These are phyloP conservation scores for Dromococcyx pavoninus DNA, from an alignment of 2,797 vertebrate species.

Conservation along the genomic window DNA sequence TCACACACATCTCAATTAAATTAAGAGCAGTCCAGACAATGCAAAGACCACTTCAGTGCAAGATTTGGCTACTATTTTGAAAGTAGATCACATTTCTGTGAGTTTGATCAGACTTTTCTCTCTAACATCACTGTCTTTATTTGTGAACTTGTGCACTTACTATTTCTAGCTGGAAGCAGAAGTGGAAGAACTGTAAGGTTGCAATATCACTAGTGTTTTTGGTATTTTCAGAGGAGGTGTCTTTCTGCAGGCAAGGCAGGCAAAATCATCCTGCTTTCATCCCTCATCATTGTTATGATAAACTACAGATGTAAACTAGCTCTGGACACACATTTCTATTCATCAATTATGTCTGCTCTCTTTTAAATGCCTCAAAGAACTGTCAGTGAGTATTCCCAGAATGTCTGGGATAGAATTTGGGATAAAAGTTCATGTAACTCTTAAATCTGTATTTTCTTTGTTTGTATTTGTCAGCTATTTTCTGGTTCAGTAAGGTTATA, in stretches of 20 bases:
- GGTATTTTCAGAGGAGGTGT: neutral
- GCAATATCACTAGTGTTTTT: neutral
- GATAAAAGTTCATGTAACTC: neutral
- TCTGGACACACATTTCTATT: neutral
- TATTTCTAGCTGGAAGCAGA: neutral
- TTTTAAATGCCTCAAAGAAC: constrained; percentile 24
- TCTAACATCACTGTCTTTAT: neutral
- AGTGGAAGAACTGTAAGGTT: neutral
- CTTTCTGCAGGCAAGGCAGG: neutral
- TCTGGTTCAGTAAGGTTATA: neutral
- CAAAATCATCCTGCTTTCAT: constrained; percentile 27
- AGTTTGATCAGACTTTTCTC: neutral
- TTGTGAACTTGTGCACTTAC: neutral
- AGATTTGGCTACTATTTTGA: constrained; percentile 11
- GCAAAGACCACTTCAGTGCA: neutral
- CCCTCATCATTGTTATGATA: constrained; percentile 4
- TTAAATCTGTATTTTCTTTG: constrained; percentile 24
- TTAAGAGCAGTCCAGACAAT: neutral
- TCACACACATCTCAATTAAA: constrained; percentile 30
- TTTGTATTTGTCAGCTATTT: neutral
- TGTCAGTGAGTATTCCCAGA: neutral
- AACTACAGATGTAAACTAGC: constrained; percentile 22
- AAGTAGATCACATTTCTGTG: neutral
- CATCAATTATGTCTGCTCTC: constrained; percentile 2
- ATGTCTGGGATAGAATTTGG: neutral